Evolutionary conservation across 2,888 invertebrate species (phyloP), one percentile per base, ranked within the genome.

Genomic region (Aradus depressus): DNA sequence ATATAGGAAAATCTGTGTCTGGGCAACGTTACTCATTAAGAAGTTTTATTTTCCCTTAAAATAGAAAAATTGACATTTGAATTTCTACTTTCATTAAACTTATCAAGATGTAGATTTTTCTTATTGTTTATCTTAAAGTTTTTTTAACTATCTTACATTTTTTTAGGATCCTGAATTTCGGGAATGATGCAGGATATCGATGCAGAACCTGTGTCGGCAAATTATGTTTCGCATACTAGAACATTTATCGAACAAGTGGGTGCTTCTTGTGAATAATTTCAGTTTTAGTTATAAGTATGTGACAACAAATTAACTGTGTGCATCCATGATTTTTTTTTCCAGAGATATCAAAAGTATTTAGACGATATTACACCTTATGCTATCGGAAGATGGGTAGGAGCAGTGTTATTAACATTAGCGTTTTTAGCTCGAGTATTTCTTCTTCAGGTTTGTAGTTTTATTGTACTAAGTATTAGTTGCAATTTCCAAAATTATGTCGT

Each of bases 281-380:
- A 18, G 6, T 18, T 41, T 14, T 14, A 14, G 8, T 6, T 8
- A 5, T 14, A 10, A 16, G 6, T 41, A 39, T 44, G 37, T 44
- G 28, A 6, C n/a, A 10, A 12, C 10, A 41, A 39, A 8, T 38
- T 12, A 43, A 14, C 5, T 43, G 10, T 6, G 38, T 47, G 42
- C 8, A 5, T 41, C 6, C 6, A 8, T 10, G 8, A 6, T 12
- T 6, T 42, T 42, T 8, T 48, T 25, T 60, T 60, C 25, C 68
- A 84, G 83, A 72, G 81, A 64, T 87, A 87, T 70, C 89, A 90
- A 75, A 81, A 83, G 64, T 76, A 81, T 61, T 72, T 91, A 71
- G 91, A 91, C 71, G 77, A 77, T 66, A 87, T 86, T 77, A 90
- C 90, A 61, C 90, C 91, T 53, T 82, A 87, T 66, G 73, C 79